These are phyloP conservation scores for Carettochelys insculpta DNA, from an alignment of 2,113 vertebrate species.

Conservation along the genomic window DNA sequence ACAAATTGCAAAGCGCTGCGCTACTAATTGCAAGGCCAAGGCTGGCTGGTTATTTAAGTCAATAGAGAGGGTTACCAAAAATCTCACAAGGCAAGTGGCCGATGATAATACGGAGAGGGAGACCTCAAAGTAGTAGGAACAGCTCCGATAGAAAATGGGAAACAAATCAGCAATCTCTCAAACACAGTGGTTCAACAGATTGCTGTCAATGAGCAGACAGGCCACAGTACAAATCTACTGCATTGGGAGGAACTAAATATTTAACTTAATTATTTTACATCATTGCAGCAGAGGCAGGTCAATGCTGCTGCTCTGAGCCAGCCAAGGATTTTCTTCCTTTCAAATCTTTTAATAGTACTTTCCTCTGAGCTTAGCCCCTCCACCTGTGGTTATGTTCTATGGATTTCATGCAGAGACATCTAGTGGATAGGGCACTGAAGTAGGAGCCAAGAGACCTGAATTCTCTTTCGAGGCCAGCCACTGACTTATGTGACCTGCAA, in stretches of 20 bases:
- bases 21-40: slow-evolving; percentile 63
- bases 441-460: not conserved
- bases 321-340: not conserved
- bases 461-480: not conserved
- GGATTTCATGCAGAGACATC: not conserved
- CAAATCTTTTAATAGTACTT: not conserved
- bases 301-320: not conserved
- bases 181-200: slow-evolving; percentile 19
- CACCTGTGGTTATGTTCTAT: not conserved
- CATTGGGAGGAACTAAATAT: slow-evolving; percentile 31
- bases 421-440: not conserved
- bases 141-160: slow-evolving; percentile 41
- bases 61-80: slow-evolving; percentile 39
- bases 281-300: not conserved
- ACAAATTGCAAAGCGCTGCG: slow-evolving; percentile 35
- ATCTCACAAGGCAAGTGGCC: slow-evolving; percentile 36
- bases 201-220: slow-evolving; percentile 35
- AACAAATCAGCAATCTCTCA: slow-evolving; percentile 27
- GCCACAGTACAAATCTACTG: slow-evolving; percentile 35
- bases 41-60: slow-evolving; percentile 56
- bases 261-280: not conserved
- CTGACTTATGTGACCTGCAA: not conserved
- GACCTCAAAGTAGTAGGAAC: slow-evolving; percentile 41
- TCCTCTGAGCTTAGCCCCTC: not conserved
- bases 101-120: not conserved